These are phyloP conservation scores for Silurus aristotelis DNA, from an alignment of 2,797 vertebrate genomes.

Conservation along the genomic window DNA sequence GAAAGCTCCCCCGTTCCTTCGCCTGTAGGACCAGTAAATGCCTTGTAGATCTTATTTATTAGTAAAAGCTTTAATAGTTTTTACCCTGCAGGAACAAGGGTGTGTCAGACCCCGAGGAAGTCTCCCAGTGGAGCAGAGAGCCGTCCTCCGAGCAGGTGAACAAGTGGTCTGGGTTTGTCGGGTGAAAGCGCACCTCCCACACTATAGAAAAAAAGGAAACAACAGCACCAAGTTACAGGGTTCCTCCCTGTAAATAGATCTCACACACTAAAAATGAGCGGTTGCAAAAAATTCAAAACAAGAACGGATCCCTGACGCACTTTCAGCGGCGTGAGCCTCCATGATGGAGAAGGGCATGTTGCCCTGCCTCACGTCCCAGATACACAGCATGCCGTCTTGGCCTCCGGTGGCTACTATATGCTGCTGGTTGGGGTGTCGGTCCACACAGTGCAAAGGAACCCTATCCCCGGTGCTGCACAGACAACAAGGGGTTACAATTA, in stretches of 20 bases:
- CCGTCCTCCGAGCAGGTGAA: slow-evolving; percentile 98
- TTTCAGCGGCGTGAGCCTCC: slow-evolving; percentile 94
- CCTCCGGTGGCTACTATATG: slow-evolving; percentile 95
- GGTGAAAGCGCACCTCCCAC: slow-evolving; percentile 98
- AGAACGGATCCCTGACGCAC: slow-evolving; percentile 69
- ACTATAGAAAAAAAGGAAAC: slow-evolving; percentile 70
- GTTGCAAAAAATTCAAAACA: not conserved
- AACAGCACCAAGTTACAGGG: not conserved
- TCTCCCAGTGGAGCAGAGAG: slow-evolving; percentile 94
- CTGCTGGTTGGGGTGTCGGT: slow-evolving; percentile 94
- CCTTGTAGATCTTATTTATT: too few species aligned
- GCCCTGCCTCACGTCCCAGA: slow-evolving; percentile 95
- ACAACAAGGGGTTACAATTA: not conserved
- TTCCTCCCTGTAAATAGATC: not conserved
- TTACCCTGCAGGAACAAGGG: slow-evolving; percentile 89
- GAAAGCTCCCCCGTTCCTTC: too few species aligned
- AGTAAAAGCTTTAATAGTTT: slow-evolving; percentile 14
- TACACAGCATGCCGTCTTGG: slow-evolving; percentile 94
- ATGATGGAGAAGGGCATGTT: slow-evolving; percentile 88
- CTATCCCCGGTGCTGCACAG: slow-evolving; percentile 82
- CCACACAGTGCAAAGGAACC: slow-evolving; percentile 92
- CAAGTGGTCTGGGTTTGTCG: slow-evolving; percentile 91
- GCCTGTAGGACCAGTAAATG: too few species aligned
- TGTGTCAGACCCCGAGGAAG: slow-evolving; percentile 79
- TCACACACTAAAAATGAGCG: not conserved